These are phyloP conservation scores for Bufotes viridis DNA, from an alignment of 2,797 vertebrate species.

Conservation along the genomic window DNA sequence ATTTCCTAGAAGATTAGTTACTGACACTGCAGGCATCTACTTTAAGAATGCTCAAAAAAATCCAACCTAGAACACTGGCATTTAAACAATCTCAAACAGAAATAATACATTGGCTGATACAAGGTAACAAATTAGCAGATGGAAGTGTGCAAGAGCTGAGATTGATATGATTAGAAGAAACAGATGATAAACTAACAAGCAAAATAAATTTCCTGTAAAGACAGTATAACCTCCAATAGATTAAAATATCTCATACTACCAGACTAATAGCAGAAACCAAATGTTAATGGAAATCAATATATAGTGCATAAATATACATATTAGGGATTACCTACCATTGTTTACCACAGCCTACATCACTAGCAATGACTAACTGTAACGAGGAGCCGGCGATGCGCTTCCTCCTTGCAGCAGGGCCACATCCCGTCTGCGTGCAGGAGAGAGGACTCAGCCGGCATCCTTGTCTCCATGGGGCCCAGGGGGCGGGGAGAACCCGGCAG, in stretches of 20 bases:
- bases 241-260: not conserved
- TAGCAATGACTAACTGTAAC: not conserved
- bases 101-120: slow-evolving; percentile 7
- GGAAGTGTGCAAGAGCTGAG: not conserved
- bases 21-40: slow-evolving; percentile 13
- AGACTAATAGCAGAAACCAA: not conserved
- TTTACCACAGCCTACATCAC: not conserved
- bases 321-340: not conserved
- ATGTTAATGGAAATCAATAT: not conserved
- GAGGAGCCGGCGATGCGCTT: too few relatives aligned
- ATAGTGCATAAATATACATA: not conserved
- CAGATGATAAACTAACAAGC: too few relatives aligned
- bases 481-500: too few relatives aligned
- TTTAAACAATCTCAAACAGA: slow-evolving; percentile 1
- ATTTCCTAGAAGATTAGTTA: slow-evolving; percentile 35
- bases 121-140: slow-evolving; percentile 19
- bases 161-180: not conserved
- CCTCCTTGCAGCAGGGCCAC: too few relatives aligned
- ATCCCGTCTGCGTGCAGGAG: too few relatives aligned
- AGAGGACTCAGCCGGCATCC: too few relatives aligned
- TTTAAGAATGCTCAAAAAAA: not conserved
- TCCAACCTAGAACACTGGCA: not conserved
- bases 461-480: too few relatives aligned
- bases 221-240: not conserved
- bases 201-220: not conserved